Evolutionary conservation across 2,113 vertebrate genomes (phyloP).

Genomic region (Podocnemis expansa): DNA sequence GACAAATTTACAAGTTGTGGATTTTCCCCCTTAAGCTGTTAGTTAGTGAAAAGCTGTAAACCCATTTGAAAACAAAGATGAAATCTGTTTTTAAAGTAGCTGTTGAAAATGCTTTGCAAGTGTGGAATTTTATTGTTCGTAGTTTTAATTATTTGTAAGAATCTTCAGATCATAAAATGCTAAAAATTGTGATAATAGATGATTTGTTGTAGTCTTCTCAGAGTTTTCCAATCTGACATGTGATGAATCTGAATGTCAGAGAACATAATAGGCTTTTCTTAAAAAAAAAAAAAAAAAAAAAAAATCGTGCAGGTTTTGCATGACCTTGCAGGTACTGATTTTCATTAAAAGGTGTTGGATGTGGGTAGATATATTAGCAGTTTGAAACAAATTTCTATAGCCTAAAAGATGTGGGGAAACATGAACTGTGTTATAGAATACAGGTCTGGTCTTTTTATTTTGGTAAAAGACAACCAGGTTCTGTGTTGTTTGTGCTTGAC

Average conservation of each 20-base stretch:
- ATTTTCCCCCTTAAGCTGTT: conserved; percentile 28
- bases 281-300: neutral
- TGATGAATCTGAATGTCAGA: conserved; percentile 23
- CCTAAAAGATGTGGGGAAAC: neutral
- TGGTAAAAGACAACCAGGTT: neutral
- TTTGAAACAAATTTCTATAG: conserved; percentile 45
- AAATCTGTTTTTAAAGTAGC: neutral
- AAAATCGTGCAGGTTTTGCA: neutral
- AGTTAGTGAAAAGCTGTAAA: conserved; percentile 25
- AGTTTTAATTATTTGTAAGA: conserved; percentile 8
- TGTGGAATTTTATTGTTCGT: neutral
- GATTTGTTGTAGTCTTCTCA: neutral
- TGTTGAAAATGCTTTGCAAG: conserved; percentile 5
- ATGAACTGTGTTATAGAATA: conserved; percentile 26
- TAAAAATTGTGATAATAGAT: conserved; percentile 2
- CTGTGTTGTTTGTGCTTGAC: neutral
- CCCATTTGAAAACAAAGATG: neutral
- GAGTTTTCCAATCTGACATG: neutral
- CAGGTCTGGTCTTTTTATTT: conserved; percentile 16
- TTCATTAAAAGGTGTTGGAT: conserved; percentile 34
- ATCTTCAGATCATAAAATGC: neutral
- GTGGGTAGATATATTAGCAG: neutral
- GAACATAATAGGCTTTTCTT: neutral
- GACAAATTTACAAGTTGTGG: conserved; percentile 5
- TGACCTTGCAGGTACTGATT: neutral